Evolutionary conservation across 2,113 vertebrate species (phyloP).

Genomic region (Microtus montanus): DNA sequence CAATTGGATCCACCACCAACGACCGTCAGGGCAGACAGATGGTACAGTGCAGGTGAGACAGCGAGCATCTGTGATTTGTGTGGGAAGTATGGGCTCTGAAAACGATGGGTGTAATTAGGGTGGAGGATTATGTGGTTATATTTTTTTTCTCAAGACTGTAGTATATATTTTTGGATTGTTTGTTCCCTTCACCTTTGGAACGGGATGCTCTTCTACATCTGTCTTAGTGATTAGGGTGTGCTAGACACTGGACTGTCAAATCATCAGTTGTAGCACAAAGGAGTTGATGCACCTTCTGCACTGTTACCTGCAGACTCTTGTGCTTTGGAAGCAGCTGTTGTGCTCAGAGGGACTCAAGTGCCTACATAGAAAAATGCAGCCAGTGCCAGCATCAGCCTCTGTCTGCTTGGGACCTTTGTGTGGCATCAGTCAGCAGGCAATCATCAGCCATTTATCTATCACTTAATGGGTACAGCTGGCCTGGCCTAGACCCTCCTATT

Average conservation of each 20-base stretch:
- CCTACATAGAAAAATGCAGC: not conserved
- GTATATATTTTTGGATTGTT: not conserved
- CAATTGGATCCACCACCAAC: rapidly evolving
- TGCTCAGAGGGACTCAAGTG: not conserved
- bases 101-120: not conserved
- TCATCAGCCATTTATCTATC: not conserved
- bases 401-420: not conserved
- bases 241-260: not conserved
- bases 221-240: not conserved
- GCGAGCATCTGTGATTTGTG: rapidly evolving
- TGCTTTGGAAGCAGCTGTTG: not conserved
- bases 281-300: not conserved
- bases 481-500: not conserved
- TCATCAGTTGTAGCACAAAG: too few species aligned
- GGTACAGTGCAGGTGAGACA: not conserved
- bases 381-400: not conserved
- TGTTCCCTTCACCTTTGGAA: not conserved
- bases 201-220: rapidly evolving
- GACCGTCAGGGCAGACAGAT: too few species aligned
- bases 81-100: not conserved
- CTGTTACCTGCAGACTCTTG: too few species aligned
- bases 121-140: rapidly evolving
- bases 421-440: not conserved
- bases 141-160: not conserved
- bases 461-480: not conserved